A percentile compares a stretch with the other conserved stretches of the same genome.
Evolutionary conservation across 2,797 vertebrate genomes (phyloP).

Genomic region (Falco naumanni): DNA sequence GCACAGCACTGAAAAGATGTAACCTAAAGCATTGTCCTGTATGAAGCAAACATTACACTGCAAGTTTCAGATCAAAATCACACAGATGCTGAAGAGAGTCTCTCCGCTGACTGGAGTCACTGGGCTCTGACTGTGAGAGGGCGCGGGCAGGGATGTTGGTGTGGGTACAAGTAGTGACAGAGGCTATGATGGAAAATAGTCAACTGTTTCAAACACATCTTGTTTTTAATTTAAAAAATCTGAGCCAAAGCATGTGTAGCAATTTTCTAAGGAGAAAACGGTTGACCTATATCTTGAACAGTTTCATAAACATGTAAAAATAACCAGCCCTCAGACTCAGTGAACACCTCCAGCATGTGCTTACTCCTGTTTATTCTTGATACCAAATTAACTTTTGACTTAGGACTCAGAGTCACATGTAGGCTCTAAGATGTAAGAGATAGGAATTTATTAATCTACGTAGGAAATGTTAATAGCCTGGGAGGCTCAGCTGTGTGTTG

Average conservation of each 20-base stretch:
- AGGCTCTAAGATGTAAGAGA: not conserved
- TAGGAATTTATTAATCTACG: not conserved
- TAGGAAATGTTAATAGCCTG: not conserved
- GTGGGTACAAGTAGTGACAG: not conserved
- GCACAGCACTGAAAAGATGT: not conserved
- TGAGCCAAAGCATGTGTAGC: not conserved
- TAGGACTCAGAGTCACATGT: not conserved
- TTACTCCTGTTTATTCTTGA: slow-evolving; percentile 57
- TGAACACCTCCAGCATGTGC: slow-evolving; percentile 35
- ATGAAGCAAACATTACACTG: not conserved
- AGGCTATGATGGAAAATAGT: not conserved
- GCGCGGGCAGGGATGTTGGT: not conserved
- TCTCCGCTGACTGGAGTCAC: not conserved
- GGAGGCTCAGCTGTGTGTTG: not conserved
- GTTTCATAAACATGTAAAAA: slow-evolving; percentile 45
- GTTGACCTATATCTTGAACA: not conserved
- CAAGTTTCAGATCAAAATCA: not conserved
- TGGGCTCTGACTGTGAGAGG: not conserved
- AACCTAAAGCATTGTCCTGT: not conserved
- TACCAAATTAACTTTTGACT: slow-evolving; percentile 55
- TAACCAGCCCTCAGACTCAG: slow-evolving; percentile 37
- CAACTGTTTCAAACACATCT: not conserved
- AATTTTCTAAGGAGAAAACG: slow-evolving; percentile 29
- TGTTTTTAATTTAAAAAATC: not conserved
- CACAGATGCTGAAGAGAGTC: not conserved